Base-by-base conservation (phyloP, 1,140 invertebrate species). In the Drosophila sp. region DNA sequence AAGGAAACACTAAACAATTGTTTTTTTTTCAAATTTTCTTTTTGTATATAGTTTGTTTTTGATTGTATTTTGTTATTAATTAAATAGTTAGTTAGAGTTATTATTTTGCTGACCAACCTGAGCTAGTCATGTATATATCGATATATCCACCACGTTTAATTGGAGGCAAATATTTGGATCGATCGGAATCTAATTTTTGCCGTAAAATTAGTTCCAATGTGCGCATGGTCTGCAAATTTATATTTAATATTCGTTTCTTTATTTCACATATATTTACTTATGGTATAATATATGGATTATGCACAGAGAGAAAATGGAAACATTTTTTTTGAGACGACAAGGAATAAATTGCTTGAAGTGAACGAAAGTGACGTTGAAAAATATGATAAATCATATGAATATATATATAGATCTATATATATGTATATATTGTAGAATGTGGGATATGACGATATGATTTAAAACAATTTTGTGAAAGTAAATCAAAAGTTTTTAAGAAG, bases 71-170 rank as follows among this genome's bases (percentile, higher is more conserved):
- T 61, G 47, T 69, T 44, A n/a, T 60, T 10, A 65, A 50, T 75
- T 76, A 27, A 50, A 40, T 11, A 61, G 29, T 33, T 40, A 41
- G 10, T 44, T 44, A 38, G 35, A 38, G 10, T 38, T 38, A 10
- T 10, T 38, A 38, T 23, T 33, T 58, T 58, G 23, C 17, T 27
- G 85, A 89, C 84, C 84, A 90, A 97, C 96, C 96, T 96, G 96
- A 96, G 93, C 96, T 96, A 92, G 95, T 96, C 92, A 96, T 94
- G 93, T 97, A 97, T 90, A 96, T 95, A 93, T 97, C 96, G 93
- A 96, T 95, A 93, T 94, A 94, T 93, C 95, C 95, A 90, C 96
- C 96, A 93, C 96, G 93, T 94, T 96, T 96, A 92, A 97, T 94
- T 67, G 96, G 94, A 91, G 96, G 96, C 91, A 97, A 95, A 92